These are phyloP conservation scores for Ceuthmochares aereus DNA, from an alignment of 2,113 vertebrate genomes.

Conservation along the genomic window DNA sequence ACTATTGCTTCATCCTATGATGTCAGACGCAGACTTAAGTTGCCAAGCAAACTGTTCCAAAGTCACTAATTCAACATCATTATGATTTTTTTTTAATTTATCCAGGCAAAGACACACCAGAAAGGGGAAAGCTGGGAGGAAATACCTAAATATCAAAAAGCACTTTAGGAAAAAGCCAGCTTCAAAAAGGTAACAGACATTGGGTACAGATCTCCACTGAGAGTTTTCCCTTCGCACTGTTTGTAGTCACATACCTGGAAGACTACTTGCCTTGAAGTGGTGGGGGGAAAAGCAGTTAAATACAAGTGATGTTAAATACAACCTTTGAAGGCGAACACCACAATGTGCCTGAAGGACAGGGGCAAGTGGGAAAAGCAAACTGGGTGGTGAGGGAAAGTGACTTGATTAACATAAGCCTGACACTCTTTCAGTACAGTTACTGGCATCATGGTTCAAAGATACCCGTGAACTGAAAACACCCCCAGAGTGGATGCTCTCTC, in stretches of 20 bases:
- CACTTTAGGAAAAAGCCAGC: background rate
- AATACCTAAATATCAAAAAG: slow-evolving; percentile 43
- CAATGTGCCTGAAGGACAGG: background rate
- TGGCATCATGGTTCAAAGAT: background rate
- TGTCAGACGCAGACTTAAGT: background rate
- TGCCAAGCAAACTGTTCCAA: background rate
- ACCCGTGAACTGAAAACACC: background rate
- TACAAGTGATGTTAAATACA: slow-evolving; percentile 29
- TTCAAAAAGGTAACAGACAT: slow-evolving; percentile 43
- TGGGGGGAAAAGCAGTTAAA: background rate
- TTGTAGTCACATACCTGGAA: slow-evolving; percentile 50
- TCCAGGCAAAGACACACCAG: background rate
- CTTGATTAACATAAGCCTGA: background rate
- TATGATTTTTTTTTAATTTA: background rate
- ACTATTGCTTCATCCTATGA: background rate
- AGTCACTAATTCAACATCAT: background rate
- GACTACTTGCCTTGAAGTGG: slow-evolving; percentile 47
- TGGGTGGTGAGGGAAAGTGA: background rate
- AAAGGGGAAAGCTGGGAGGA: background rate
- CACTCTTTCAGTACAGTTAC: background rate
- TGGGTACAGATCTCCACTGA: background rate
- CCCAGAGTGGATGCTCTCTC: background rate
- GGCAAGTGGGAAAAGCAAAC: background rate
- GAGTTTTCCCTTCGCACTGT: slow-evolving; percentile 21
- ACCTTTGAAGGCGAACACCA: slow-evolving; percentile 33